Percentiles rank a stretch among this genome's conserved stretches.
These are phyloP conservation scores for Mesaphorura yosii DNA, from an alignment of 1,140 invertebrate genomes.

Conservation along the genomic window DNA sequence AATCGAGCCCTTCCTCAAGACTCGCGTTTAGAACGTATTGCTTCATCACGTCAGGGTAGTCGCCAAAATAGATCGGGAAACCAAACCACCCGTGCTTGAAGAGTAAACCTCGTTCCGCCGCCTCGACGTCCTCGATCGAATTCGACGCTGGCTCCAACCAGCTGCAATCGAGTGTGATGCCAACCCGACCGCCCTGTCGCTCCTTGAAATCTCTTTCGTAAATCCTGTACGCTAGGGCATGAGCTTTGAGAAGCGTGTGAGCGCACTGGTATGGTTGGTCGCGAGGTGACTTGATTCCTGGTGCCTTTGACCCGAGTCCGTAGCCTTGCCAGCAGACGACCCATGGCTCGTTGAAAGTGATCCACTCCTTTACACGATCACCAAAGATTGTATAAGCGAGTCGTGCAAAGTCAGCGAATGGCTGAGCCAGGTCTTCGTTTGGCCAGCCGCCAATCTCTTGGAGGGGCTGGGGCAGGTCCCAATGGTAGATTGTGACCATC, in stretches of 20 bases:
- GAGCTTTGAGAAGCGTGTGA: constrained; percentile 4
- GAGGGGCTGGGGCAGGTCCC: constrained; percentile 31
- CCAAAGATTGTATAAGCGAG: constrained; percentile 23
- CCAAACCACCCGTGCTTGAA: too few species aligned
- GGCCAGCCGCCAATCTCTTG: constrained; percentile 24
- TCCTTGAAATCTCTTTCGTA: constrained; percentile 21
- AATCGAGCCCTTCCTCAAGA: too few species aligned
- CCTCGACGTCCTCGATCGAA: constrained; percentile 15
- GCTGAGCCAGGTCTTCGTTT: constrained; percentile 17
- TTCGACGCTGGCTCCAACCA: constrained; percentile 19
- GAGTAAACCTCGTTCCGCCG: constrained; percentile 4
- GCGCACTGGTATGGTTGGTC: constrained; percentile 8
- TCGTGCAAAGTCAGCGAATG: constrained; percentile 23
- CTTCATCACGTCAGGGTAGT: too few species aligned
- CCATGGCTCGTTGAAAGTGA: constrained; percentile 31
- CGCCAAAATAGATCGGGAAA: too few species aligned
- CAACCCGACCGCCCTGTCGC: constrained; percentile 8
- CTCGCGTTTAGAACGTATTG: too few species aligned
- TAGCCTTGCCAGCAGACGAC: constrained; percentile 26
- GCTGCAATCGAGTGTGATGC: constrained; percentile 18
- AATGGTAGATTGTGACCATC: constrained; percentile 39
- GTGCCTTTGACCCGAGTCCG: constrained; percentile 17
- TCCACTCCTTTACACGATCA: constrained; percentile 31
- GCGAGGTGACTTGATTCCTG: constrained; percentile 1
- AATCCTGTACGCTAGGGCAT: constrained; percentile 7